Base-by-base conservation (phyloP, 2,888 invertebrate genomes). In the Scotopteryx bipunctaria region DNA sequence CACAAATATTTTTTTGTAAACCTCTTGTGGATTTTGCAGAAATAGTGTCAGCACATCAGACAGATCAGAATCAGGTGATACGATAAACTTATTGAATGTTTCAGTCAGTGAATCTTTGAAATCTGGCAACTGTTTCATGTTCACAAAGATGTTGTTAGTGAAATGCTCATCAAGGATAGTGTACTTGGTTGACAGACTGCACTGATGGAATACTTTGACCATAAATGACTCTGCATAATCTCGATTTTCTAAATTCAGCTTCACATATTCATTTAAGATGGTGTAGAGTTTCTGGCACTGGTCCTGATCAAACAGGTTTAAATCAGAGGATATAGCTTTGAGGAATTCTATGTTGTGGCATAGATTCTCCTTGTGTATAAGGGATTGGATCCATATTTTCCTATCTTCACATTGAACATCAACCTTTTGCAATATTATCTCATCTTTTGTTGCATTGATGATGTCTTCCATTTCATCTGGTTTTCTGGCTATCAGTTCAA, bases 21-120 rank as follows among this genome's bases (percentile, higher is more conserved):
- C 78, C 55, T 73, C 59, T 36, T 64, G 67, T 1, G 90, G 90
- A 55, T 76, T 86, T 63, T 88, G 89, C 5, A 87, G 46, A 56
- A 90, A 89, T 4, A 83, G 57, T 51, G 66, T 69, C 21, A 86
- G 66, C 9, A 87, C 63, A 61, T 81, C 76, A 8, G 73, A 67
- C 1, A 78, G 59, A 60, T 86, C 81, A 15, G 69, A 57, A 48
- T 81, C 71, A 3, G 69, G 61, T 3, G 73, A 63, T 8, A 66
- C 59, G 51, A 84, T 71, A 8, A 86, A 63, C 67, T 86, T 88
- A 59, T 90, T 90, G 40, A 89, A 90, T 63, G 74, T 76, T 67
- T 82, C 76, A 42, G 69, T 86, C 43, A 79, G 58, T 57, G 64
- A 71, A 15, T 54, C 62, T 8, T 60, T 61, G 50, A 83, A 85